Percentiles rank a stretch among this genome's conserved stretches.
phyloP scores from a whole-genome alignment of 2,888 invertebrate genomes.

The Cerastis rubricosa region DNA sequence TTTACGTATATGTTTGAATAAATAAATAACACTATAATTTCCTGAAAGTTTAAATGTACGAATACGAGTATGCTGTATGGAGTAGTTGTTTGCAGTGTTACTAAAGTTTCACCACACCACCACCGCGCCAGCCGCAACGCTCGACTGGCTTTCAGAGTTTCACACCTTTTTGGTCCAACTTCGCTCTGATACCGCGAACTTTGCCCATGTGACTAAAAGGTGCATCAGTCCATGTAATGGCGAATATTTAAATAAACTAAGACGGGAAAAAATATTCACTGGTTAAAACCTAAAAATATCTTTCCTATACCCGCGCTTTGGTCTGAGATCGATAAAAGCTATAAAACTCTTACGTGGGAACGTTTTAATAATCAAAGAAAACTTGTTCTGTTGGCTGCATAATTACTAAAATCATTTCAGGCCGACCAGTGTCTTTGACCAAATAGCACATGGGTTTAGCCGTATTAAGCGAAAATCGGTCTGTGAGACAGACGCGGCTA shows the following conservation, averaged over 20 bases:
- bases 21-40: background rate
- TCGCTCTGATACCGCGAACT: constrained; percentile 29
- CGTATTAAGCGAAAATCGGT: too few species aligned
- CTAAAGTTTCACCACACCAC: constrained; percentile 30
- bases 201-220: constrained; percentile 10
- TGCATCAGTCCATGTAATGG: background rate
- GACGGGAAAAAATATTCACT: background rate
- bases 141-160: constrained; percentile 13
- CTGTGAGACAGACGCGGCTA: too few species aligned
- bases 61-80: constrained; percentile 11
- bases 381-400: too few species aligned
- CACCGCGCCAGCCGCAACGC: constrained; percentile 1
- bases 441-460: background rate
- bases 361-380: too few species aligned
- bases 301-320: background rate
- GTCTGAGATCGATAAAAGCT: background rate
- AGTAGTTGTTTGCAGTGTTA: background rate
- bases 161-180: constrained; percentile 44
- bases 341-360: background rate
- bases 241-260: constrained; percentile 11
- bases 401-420: background rate
- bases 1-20: background rate
- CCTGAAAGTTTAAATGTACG: constrained; percentile 21
- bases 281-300: background rate
- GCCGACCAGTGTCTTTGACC: background rate